These are phyloP conservation scores for Ochropacha duplaris DNA, from an alignment of 2,888 invertebrate species.

Conservation along the genomic window DNA sequence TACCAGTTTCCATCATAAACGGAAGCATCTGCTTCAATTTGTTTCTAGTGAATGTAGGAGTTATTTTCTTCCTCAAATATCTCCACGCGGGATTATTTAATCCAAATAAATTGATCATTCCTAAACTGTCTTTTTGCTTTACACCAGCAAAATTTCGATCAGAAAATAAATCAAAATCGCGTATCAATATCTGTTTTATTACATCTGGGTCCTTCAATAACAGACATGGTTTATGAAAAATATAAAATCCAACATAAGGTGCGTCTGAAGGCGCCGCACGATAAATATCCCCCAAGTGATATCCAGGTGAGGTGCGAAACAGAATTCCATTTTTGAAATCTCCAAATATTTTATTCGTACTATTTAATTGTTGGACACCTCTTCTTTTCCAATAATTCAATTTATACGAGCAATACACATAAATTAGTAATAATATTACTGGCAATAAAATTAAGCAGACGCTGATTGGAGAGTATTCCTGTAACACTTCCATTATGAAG, in stretches of 20 bases:
- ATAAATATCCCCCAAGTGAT: constrained; percentile 28
- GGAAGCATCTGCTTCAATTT: constrained; percentile 31
- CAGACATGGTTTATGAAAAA: constrained; percentile 36
- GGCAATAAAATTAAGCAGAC: background rate
- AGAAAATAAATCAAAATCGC: constrained; percentile 29
- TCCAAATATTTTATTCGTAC: constrained; percentile 26
- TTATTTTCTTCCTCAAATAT: constrained; percentile 30
- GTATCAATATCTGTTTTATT: constrained; percentile 32
- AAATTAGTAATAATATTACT: background rate
- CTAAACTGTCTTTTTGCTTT: constrained; percentile 32
- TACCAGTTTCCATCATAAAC: constrained; percentile 27
- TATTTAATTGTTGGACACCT: constrained; percentile 19
- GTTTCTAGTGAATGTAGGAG: constrained; percentile 22
- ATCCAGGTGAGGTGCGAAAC: constrained; percentile 31
- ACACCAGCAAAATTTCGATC: constrained; percentile 32
- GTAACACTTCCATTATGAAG: background rate
- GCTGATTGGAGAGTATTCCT: background rate
- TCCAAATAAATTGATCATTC: constrained; percentile 35
- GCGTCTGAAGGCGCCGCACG: constrained; percentile 16
- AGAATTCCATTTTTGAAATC: constrained; percentile 35
- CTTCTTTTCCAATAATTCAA: constrained; percentile 23
- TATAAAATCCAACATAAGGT: constrained; percentile 32
- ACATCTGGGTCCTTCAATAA: constrained; percentile 30
- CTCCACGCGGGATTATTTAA: constrained; percentile 33
- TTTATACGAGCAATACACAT: constrained; percentile 16